Conservation (phyloP, 1,140 invertebrate genomes). For the Dendrolimus punctatus region DNA sequence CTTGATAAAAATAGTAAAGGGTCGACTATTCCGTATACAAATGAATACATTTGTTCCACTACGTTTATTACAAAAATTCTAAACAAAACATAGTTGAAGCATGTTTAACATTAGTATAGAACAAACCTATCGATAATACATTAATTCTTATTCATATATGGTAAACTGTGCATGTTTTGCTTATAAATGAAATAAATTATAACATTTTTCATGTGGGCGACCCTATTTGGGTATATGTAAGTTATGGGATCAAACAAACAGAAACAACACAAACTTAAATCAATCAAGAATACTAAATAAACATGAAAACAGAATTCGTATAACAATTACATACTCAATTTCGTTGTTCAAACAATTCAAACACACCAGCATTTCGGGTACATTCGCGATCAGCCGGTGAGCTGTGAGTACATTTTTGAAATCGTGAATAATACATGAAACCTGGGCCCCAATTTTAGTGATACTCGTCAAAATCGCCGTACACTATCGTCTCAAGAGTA, state of each 20-base stretch:
- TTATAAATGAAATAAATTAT: conserved; percentile 10
- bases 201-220: conserved; percentile 8
- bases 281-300: conserved; percentile 10
- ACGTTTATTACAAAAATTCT: too few relatives aligned
- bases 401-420: conserved; percentile 19
- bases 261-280: conserved; percentile 12
- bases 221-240: conserved; percentile 12
- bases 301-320: conserved; percentile 4
- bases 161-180: background rate
- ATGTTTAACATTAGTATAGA: too few relatives aligned
- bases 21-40: too few relatives aligned
- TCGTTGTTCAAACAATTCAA: conserved; percentile 12
- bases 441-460: too few relatives aligned
- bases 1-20: too few relatives aligned
- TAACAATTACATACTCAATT: conserved; percentile 13
- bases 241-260: conserved; percentile 13
- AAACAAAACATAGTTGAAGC: too few relatives aligned
- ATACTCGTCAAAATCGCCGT: too few relatives aligned
- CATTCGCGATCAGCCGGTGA: background rate
- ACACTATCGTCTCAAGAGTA: too few relatives aligned
- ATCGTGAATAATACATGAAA: conserved; percentile 19
- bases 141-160: too few relatives aligned
- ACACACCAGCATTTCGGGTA: conserved; percentile 1
- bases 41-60: too few relatives aligned
- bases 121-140: too few relatives aligned